phyloP scores from a whole-genome alignment of 1,140 invertebrate genomes.

The Himalopsyche phryganea region DNA sequence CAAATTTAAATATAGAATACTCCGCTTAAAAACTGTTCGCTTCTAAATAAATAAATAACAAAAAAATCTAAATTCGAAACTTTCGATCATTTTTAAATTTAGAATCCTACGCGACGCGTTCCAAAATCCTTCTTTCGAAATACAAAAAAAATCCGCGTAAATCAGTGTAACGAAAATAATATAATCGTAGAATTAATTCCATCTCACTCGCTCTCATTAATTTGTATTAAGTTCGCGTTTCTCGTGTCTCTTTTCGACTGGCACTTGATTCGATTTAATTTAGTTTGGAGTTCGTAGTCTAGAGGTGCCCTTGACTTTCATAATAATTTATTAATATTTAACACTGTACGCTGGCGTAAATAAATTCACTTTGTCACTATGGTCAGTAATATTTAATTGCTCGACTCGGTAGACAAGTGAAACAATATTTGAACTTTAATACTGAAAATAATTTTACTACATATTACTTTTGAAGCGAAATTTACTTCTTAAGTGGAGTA shows the following conservation, averaged over 20 bases:
- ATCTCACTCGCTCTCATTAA: conserved; percentile 8
- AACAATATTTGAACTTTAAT: too few relatives aligned
- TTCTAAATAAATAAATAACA: too few relatives aligned
- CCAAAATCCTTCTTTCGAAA: conserved; percentile 7
- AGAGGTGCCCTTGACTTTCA: conserved; percentile 16
- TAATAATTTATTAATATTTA: conserved; percentile 7
- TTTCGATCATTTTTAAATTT: conserved; percentile 10
- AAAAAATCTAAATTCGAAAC: too few relatives aligned
- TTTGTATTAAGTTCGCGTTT: conserved; percentile 6
- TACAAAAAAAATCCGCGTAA: conserved; percentile 11
- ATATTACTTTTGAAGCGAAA: too few relatives aligned
- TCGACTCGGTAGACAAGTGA: too few relatives aligned
- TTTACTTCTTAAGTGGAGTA: too few relatives aligned
- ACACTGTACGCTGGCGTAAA: neutral
- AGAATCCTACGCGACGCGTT: conserved; percentile 19
- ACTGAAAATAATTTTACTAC: too few relatives aligned
- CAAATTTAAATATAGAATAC: too few relatives aligned
- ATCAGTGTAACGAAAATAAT: conserved; percentile 9
- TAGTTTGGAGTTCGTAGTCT: conserved; percentile 7
- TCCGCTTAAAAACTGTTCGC: too few relatives aligned
- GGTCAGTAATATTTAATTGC: too few relatives aligned
- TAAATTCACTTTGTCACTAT: too few relatives aligned
- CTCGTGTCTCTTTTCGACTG: conserved; percentile 6
- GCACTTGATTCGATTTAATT: conserved; percentile 14
- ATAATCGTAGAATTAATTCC: conserved; percentile 10